These are phyloP conservation scores for Gadopsis marmoratus DNA, from an alignment of 2,797 vertebrate genomes.

Conservation along the genomic window DNA sequence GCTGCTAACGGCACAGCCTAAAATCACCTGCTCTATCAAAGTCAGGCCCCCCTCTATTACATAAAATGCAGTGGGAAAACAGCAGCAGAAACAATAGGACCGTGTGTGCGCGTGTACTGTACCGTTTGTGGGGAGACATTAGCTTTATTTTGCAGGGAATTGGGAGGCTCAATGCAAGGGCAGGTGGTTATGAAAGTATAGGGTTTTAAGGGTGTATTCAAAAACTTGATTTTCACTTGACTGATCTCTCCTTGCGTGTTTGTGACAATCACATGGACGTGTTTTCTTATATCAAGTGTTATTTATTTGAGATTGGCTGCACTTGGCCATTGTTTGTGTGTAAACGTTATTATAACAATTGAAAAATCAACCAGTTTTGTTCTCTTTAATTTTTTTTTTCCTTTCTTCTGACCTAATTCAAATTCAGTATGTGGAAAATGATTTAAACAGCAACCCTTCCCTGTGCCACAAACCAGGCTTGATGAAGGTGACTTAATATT, in stretches of 20 bases:
- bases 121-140: conserved; percentile 60
- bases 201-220: conserved; percentile 17
- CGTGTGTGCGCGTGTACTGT: conserved; percentile 36
- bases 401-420: background rate
- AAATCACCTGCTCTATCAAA: conserved; percentile 89
- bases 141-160: conserved; percentile 67
- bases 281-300: background rate
- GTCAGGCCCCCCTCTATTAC: conserved; percentile 82
- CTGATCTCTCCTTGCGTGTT: background rate
- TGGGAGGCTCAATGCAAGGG: conserved; percentile 52
- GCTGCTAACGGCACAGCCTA: conserved; percentile 83
- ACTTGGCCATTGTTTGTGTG: background rate
- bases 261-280: conserved; percentile 4
- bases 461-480: background rate
- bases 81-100: conserved; percentile 70
- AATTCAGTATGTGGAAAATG: background rate
- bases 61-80: conserved; percentile 77
- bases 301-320: background rate
- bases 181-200: conserved; percentile 38
- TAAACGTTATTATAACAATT: background rate
- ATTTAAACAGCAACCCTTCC: background rate
- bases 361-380: background rate
- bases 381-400: background rate
- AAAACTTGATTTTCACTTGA: conserved; percentile 20
- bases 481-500: background rate